Evolutionary conservation across 2,888 invertebrate species (phyloP).

Genomic region (Aquatica leii): DNA sequence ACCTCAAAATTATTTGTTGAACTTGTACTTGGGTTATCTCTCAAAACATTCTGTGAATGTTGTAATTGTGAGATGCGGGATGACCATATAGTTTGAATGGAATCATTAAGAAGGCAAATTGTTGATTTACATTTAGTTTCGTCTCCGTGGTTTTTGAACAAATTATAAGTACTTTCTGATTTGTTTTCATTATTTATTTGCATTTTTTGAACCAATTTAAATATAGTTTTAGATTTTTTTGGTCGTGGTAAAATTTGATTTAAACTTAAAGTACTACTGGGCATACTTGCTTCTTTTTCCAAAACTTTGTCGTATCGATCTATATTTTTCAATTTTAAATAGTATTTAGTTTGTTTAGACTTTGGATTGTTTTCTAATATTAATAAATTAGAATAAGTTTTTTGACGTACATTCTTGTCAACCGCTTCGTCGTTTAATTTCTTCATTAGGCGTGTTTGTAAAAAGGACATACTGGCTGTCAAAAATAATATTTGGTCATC

Average conservation of each 20-base stretch:
- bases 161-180: not conserved
- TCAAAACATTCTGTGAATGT: too few species aligned
- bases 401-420: not conserved
- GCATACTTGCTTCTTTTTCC: slow-evolving; percentile 40
- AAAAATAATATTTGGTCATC: slow-evolving; percentile 40
- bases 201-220: not conserved
- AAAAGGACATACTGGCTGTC: slow-evolving; percentile 44
- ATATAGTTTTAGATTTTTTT: slow-evolving; percentile 4
- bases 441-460: slow-evolving; percentile 41
- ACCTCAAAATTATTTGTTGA: not conserved
- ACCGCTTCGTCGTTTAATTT: slow-evolving; percentile 24
- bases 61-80: too few species aligned
- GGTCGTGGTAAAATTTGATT: slow-evolving; percentile 40
- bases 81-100: too few species aligned
- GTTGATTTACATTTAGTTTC: too few species aligned
- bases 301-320: slow-evolving; percentile 42
- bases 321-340: slow-evolving; percentile 41
- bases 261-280: slow-evolving; percentile 33
- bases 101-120: too few species aligned
- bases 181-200: not conserved
- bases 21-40: not conserved
- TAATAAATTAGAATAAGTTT: slow-evolving; percentile 41
- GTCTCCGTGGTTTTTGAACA: not conserved
- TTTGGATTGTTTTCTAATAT: slow-evolving; percentile 40
- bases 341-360: slow-evolving; percentile 34